Evolutionary conservation across 2,888 invertebrate species (phyloP).

Genomic region (Linyphia triangularis): DNA sequence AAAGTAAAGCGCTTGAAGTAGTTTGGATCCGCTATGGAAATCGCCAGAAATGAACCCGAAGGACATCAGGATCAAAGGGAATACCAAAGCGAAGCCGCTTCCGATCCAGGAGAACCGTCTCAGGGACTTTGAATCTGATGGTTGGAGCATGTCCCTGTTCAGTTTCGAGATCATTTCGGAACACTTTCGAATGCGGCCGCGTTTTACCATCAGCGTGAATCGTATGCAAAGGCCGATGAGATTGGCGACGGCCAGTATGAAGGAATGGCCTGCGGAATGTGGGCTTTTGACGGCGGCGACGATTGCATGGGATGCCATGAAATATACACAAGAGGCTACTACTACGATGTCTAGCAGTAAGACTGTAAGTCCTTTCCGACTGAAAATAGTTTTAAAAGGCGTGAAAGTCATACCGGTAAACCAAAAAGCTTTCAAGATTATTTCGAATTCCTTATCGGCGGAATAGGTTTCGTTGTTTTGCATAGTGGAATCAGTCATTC

Average conservation of each 20-base stretch:
- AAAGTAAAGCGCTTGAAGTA: slow-evolving; percentile 1
- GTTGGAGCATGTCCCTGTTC: slow-evolving; percentile 2
- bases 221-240: slow-evolving; percentile 45
- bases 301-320: slow-evolving; percentile 22
- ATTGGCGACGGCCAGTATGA: slow-evolving; percentile 32
- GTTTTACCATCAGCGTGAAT: slow-evolving; percentile 45
- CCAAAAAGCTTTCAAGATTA: slow-evolving; percentile 42
- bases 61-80: slow-evolving; percentile 36
- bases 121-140: slow-evolving; percentile 26
- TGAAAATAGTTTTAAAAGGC: background rate
- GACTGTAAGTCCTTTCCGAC: slow-evolving; percentile 6
- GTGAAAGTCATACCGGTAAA: slow-evolving; percentile 52
- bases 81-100: slow-evolving; percentile 7
- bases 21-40: background rate
- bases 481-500: background rate
- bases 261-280: slow-evolving; percentile 36
- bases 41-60: background rate
- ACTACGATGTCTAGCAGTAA: slow-evolving; percentile 26
- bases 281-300: background rate
- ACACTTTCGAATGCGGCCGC: slow-evolving; percentile 35
- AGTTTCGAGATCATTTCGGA: slow-evolving; percentile 34
- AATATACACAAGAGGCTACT: slow-evolving; percentile 22
- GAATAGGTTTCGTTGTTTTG: background rate
- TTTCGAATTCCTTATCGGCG: slow-evolving; percentile 50
- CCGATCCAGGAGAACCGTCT: background rate